Base-by-base conservation (phyloP, 2,797 vertebrate genomes). In the Mareca strepera region DNA sequence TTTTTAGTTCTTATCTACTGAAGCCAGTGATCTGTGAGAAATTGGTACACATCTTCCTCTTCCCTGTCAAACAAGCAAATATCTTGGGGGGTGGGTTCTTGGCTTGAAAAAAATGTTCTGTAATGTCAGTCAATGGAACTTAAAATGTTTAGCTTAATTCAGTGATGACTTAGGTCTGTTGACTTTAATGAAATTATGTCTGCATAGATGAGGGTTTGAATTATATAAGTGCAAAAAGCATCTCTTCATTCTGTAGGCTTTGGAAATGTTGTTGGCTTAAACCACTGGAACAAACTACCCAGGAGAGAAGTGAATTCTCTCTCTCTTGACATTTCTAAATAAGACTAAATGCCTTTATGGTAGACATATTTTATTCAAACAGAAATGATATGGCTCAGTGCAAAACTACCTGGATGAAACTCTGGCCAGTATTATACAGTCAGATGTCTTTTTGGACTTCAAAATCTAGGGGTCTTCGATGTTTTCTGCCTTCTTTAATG, bases 321-420 rank as follows among this genome's bases (percentile, higher is more conserved):
- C 68, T 94, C 73, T 92, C 77, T 81, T 86, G 80, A 90, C 80
- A 82, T 95, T 95, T 94, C 77, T 92, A 93, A 96, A 83, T 84
- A 91, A 90, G 90, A 86, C 83, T 82, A 90, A 94, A 96, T 94
- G 80, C 75, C 83, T 96, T 94, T 94, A 92, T 92, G 88, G 94
- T 92, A 93, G 90, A 95, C 86, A 85, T 87, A 85, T 90, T 95
- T 96, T 96, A 70, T 86, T 90, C 81, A 95, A 95, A 94, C 93
- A 94, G 77, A 82, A 95, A 90, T 92, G 14, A 79, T 82, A 92
- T 94, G 93, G 86, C 90, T 93, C 92, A 90, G 62, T 88, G 92
- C 85, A 94, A 93, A 94, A 92, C 80, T 95, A 93, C 94, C 95
- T 96, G 94, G 88, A 94, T 95, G 77, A 82, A 94, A 56, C 12